Base-by-base conservation (phyloP, 64 coral and sea anemone species). In the Astreopora myriophthalma region DNA sequence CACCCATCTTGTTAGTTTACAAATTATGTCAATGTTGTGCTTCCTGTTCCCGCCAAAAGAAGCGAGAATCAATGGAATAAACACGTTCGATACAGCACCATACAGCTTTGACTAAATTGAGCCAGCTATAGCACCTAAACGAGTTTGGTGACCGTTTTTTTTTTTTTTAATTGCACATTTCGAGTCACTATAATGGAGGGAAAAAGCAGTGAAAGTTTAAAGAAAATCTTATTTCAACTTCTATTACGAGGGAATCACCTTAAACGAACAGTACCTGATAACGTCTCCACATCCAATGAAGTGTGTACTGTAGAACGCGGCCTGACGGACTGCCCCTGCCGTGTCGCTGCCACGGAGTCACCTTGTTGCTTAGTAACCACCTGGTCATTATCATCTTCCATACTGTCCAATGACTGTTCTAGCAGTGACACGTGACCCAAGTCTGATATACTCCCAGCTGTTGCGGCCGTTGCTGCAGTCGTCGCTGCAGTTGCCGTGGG, bases 261-360 rank as follows among this genome's bases (percentile, higher is more conserved):
- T n/a, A n/a, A n/a, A n/a, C n/a, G n/a, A 79, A 36, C 5, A 8
- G 23, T 90, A 99, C 94, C 90, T 84, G 97, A 92, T 14, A 82
- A 87, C 57, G 88, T 91, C 51, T 99, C 97, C n/a, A 99, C 97
- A 92, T 99, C 97, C 25, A 99, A 61, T n/a, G 97, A 91, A 74
- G 91, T 99, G 77, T 90, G 89, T 25, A 91, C 48, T 57, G 92
- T 92, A n/a, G 71, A 75, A 30, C 90, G 69, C 34, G 44, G 71
- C 33, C 70, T 85, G 23, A 25, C 22, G 13, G 51, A 42, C 74
- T 95, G 34, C 32, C 26, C 67, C 57, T 76, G 73, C n/a, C 34
- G 13, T 55, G 37, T 16, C 27, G 87, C 40, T 31, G 65, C 40
- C 26, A 79, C 55, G 29, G 69, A 87, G 32, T 94, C 87, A 28